Conservation (phyloP, 1,140 invertebrate genomes). For the Hycleus cichorii region DNA sequence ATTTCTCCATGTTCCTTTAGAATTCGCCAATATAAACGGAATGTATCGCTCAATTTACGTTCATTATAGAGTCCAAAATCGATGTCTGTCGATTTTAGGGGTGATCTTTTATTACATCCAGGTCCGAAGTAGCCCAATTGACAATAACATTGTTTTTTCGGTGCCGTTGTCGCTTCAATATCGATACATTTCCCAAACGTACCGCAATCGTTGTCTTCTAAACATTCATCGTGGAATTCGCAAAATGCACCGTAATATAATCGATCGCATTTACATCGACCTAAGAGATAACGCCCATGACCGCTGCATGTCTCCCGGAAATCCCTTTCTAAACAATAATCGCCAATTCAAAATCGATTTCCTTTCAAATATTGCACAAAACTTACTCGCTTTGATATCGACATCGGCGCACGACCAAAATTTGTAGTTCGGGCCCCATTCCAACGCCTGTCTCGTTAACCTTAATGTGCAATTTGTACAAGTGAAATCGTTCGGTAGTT, state of each 20-base stretch:
- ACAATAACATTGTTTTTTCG: slow-evolving; percentile 83
- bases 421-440: slow-evolving; percentile 77
- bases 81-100: slow-evolving; percentile 54
- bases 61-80: slow-evolving; percentile 62
- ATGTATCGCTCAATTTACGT: slow-evolving; percentile 61
- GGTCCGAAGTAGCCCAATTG: slow-evolving; percentile 77
- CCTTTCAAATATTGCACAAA: neutral
- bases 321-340: slow-evolving; percentile 49
- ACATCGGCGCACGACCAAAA: slow-evolving; percentile 96
- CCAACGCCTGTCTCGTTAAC: slow-evolving; percentile 77
- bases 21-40: slow-evolving; percentile 75
- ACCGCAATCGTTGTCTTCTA: slow-evolving; percentile 74
- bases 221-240: slow-evolving; percentile 80
- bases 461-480: slow-evolving; percentile 87
- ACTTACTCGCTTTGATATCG: slow-evolving; percentile 62
- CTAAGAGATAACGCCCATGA: slow-evolving; percentile 68
- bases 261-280: slow-evolving; percentile 73
- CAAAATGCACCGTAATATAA: slow-evolving; percentile 73
- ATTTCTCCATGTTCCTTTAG: slow-evolving; percentile 72
- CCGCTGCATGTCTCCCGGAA: slow-evolving; percentile 77
- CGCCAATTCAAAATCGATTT: neutral
- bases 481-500: slow-evolving; percentile 70
- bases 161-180: slow-evolving; percentile 67
- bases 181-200: slow-evolving; percentile 77
- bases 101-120: slow-evolving; percentile 67